A percentile compares a stretch with the other conserved stretches of the same genome.
phyloP scores from a whole-genome alignment of 2,888 invertebrate species.

The Limnephilus rhombicus region DNA sequence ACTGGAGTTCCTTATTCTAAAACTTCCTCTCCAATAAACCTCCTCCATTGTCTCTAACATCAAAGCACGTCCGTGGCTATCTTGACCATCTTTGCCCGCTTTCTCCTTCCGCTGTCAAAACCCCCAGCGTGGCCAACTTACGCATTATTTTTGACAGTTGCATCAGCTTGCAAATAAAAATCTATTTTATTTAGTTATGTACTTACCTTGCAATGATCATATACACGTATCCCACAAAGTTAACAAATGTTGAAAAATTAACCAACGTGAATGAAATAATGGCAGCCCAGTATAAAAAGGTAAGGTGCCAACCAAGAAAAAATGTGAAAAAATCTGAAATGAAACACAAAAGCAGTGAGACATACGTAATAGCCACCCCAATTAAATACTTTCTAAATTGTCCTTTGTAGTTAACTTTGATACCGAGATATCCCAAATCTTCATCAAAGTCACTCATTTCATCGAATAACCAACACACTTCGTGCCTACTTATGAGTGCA shows the following conservation, averaged over 20 bases:
- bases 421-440: conserved; percentile 51
- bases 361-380: not conserved
- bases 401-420: conserved; percentile 31
- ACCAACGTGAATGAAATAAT: conserved; percentile 44
- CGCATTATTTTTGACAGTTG: no score
- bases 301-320: not conserved
- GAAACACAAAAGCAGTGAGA: not conserved
- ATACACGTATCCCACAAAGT: conserved; percentile 53
- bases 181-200: not conserved
- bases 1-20: no score
- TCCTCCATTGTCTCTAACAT: no score
- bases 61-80: no score
- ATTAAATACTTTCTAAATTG: conserved; percentile 14
- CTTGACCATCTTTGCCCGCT: no score
- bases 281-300: conserved; percentile 47
- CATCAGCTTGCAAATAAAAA: no score
- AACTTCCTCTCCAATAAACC: no score
- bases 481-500: conserved; percentile 30
- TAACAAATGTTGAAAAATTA: conserved; percentile 44
- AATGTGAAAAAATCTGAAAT: conserved; percentile 50
- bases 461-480: conserved; percentile 43
- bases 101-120: no score
- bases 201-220: conserved; percentile 57
- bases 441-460: conserved; percentile 52
- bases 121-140: no score